phyloP scores from a whole-genome alignment of 2,113 vertebrate species.

The Corythoichthys intestinalis region DNA sequence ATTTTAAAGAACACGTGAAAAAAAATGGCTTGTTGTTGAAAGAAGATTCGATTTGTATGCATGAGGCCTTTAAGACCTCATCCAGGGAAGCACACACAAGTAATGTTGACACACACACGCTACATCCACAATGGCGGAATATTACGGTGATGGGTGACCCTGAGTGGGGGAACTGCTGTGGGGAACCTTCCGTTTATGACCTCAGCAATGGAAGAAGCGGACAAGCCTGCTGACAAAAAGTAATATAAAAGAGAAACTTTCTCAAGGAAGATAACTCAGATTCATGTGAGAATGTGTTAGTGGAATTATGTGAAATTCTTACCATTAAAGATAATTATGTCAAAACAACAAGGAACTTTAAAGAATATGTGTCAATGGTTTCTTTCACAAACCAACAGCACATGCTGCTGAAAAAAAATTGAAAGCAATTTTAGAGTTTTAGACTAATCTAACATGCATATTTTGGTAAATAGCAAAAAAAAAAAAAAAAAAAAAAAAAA shows the following conservation, averaged over 20 bases:
- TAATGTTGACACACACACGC: conserved; percentile 3
- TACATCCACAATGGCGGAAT: background rate
- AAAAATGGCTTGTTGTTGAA: background rate
- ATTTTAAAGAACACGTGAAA: background rate
- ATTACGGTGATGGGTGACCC: background rate
- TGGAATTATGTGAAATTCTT: background rate
- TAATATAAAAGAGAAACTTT: background rate
- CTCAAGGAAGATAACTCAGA: background rate
- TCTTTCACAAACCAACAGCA: no score
- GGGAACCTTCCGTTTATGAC: background rate
- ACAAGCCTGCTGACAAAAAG: background rate
- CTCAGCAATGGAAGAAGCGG: background rate
- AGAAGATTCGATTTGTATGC: conserved; percentile 11
- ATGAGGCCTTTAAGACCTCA: conserved; percentile 14
- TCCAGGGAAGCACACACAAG: conserved; percentile 10
- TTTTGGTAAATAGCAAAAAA: no score
- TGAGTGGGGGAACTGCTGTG: background rate
- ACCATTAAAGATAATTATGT: background rate
- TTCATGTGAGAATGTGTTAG: background rate
- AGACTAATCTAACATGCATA: no score
- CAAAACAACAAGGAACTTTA: no score
- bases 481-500: no score
- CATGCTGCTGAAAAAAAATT: no score
- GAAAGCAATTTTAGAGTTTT: no score
- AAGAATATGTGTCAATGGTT: no score